Base-by-base conservation (phyloP, 2,113 vertebrate genomes). In the human region DNA sequence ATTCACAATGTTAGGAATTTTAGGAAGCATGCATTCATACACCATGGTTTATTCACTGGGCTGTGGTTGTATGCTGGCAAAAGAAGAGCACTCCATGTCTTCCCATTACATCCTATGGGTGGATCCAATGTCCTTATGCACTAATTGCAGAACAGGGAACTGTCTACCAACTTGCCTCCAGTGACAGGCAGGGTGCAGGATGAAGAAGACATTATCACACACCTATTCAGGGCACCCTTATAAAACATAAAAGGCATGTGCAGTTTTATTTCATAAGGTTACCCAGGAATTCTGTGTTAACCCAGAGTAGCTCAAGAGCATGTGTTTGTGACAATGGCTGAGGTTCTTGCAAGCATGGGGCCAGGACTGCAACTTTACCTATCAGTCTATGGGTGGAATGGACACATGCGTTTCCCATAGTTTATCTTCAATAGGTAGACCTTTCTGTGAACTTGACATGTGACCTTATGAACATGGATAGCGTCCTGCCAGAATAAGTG, bases 381-480 rank as follows among this genome's bases (percentile, higher is more conserved):
- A 45, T 17, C 18, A 7, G 30, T 4, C 12, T 18, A 17, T 20
- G 59, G 68, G 17, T 81, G 25, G 61, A 87, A 82, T 35, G 48
- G 23, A 76, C 17, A 43, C n/a, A 52, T 43, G 23, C 7, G 14
- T 87, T 90, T 87, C 20, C 80, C 8, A 38, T 90, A 38, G 59
- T 75, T 90, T 75, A 57, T 48, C 9, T 79, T 30, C 68, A 40
- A 57, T 45, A 73, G 14, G 35, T 11, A 18, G 40, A 17, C 30
- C 18, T 78, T 85, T 43, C 25, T 27, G 2, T 75, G 2, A 90
- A 94, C 90, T 83, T 85, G 88, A 89, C 82, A 48, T 83, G 30
- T 70, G 95, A 96, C 20, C 40, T 96, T 89, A 68, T 50, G 40
- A 93, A 97, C 45, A 76, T 93, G 93, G 68, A 86, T 93, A 45